Conservation (phyloP, 2,113 vertebrate genomes). For the Columbina picui region DNA sequence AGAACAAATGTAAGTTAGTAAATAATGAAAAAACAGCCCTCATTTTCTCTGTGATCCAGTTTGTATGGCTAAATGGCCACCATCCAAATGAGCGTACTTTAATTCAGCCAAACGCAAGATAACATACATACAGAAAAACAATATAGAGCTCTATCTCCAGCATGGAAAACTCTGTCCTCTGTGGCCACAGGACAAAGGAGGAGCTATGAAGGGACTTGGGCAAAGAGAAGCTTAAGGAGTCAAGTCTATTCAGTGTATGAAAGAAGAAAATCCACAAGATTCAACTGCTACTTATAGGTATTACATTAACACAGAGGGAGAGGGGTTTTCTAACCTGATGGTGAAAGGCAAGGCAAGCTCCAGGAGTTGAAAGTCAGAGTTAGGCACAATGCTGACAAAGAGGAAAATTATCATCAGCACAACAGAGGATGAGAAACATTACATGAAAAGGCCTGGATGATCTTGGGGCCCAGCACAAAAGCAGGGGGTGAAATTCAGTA, state of each 20-base stretch:
- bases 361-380: neutral
- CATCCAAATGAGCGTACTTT: neutral
- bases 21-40: neutral
- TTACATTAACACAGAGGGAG: rapidly evolving
- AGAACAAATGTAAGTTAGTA: neutral
- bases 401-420: neutral
- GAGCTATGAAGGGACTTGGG: neutral
- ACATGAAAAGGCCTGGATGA: neutral
- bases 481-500: neutral
- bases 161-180: neutral
- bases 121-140: neutral
- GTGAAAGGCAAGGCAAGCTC: neutral
- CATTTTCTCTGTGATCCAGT: neutral
- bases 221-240: neutral
- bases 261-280: neutral
- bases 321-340: neutral
- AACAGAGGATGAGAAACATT: neutral
- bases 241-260: neutral
- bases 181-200: neutral
- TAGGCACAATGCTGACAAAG: neutral
- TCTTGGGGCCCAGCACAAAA: neutral
- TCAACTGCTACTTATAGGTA: rapidly evolving
- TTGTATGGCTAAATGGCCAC: conserved; percentile 3
- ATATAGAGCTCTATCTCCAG: neutral
- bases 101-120: conserved; percentile 27